Percentiles rank a stretch among this genome's conserved stretches.
Conservation (phyloP, 2,113 vertebrate genomes). For the Etia nguti region DNA sequence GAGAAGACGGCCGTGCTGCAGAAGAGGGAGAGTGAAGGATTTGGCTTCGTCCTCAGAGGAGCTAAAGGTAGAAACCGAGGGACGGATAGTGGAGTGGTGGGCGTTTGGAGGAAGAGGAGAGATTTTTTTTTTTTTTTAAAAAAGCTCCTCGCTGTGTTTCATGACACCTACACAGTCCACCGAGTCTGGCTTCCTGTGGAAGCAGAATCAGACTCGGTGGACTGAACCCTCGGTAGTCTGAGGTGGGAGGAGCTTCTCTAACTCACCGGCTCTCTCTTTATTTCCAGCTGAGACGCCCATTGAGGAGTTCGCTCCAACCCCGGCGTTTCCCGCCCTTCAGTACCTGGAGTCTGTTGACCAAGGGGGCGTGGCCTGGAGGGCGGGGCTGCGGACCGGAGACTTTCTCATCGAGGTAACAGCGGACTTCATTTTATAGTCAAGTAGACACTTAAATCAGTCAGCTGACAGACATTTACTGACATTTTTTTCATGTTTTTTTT, state of each 20-base stretch:
- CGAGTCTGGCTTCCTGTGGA: background rate
- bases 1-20: conserved; percentile 69
- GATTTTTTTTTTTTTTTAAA: too few relatives aligned
- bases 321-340: conserved; percentile 93
- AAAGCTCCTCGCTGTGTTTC: conserved; percentile 1
- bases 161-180: background rate
- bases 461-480: background rate
- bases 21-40: conserved; percentile 71
- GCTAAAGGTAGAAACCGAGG: conserved; percentile 60
- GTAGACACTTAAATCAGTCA: background rate
- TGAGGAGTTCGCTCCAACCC: conserved; percentile 95
- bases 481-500: background rate
- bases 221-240: background rate
- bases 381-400: conserved; percentile 82
- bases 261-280: background rate
- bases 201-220: background rate
- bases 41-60: conserved; percentile 70
- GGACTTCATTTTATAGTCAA: background rate
- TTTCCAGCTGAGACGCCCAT: conserved; percentile 91
- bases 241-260: background rate
- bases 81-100: background rate
- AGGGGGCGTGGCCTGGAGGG: conserved; percentile 95
- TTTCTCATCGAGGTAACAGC: conserved; percentile 75
- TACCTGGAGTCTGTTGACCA: conserved; percentile 97
- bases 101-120: background rate